Evolutionary conservation across 2,888 invertebrate genomes (phyloP), one percentile per base, ranked within the genome.

Genomic region (Zhengitettix transpicula): DNA sequence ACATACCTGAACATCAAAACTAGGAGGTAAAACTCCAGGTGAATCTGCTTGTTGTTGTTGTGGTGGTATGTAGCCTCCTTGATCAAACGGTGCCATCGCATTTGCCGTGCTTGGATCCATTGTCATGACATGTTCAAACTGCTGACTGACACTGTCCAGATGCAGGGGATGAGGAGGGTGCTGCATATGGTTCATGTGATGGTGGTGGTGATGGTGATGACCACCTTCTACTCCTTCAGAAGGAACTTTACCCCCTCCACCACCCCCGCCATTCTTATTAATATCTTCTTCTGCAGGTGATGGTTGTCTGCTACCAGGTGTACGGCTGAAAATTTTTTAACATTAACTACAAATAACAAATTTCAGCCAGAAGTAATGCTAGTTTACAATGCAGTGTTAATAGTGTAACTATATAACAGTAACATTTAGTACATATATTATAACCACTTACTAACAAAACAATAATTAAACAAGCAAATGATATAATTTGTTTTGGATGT

Each of bases 231-330:
- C 52, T 16, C 16, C 52, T 52, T 52, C 62, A 14, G 47, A 7
- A 77, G 78, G 58, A 81, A 77, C 67, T 76, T 77, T 66, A 10
- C 68, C 69, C 12, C 70, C 71, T 2, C 72, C 69, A 15, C 70
- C 72, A 74, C 76, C 68, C 12, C 69, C 70, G 1, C 70, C 71
- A 67, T 81, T 81, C 69, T 82, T 82, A 64, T 77, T 78, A 61
- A 81, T 75, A 62, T 89, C 89, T 69, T 89, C 89, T 74, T 92
- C 92, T 15, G 90, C 89, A 57, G 94, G 93, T 53, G 93, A 94
- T 63, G 91, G 91, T 75, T 93, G 93, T 69, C 92, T 83, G 69
- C 93, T 92, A 58, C 91, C 90, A 52, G 89, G 89, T 65, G 90
- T 90, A 68, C 91, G 89, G 73, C 89, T 90, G 77, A 58, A 79